Conservation (phyloP, 2,113 vertebrate genomes). For the Bungarus multicinctus region DNA sequence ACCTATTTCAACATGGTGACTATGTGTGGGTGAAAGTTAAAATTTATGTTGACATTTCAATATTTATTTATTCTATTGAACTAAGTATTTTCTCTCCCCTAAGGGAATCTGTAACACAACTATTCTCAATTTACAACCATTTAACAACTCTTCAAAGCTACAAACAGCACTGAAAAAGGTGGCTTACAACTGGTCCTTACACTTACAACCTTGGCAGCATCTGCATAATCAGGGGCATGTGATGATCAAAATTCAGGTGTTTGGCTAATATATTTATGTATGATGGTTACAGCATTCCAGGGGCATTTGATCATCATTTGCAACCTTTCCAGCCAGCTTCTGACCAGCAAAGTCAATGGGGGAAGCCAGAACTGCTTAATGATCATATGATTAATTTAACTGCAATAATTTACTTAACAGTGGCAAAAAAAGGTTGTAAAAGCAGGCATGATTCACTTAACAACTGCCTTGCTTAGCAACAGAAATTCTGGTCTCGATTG, state of each 20-base stretch:
- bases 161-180: background rate
- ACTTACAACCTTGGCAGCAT: background rate
- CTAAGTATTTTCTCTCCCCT: background rate
- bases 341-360: background rate
- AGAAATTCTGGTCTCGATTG: background rate
- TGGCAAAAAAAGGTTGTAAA: background rate
- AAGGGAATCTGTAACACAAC: background rate
- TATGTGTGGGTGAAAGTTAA: background rate
- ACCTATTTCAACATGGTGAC: background rate
- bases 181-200: background rate
- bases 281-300: background rate
- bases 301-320: background rate
- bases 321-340: background rate
- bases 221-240: background rate
- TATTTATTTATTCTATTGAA: background rate
- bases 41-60: background rate
- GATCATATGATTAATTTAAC: background rate
- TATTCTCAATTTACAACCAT: background rate
- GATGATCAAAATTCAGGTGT: background rate
- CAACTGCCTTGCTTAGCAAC: background rate
- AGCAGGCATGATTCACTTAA: background rate
- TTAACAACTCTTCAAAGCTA: background rate
- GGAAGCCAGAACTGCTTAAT: background rate
- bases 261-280: background rate
- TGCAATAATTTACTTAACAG: background rate